Percentiles rank a stretch among this genome's conserved stretches.
Conservation (phyloP, 2,797 vertebrate genomes). For the Apogon talboti region DNA sequence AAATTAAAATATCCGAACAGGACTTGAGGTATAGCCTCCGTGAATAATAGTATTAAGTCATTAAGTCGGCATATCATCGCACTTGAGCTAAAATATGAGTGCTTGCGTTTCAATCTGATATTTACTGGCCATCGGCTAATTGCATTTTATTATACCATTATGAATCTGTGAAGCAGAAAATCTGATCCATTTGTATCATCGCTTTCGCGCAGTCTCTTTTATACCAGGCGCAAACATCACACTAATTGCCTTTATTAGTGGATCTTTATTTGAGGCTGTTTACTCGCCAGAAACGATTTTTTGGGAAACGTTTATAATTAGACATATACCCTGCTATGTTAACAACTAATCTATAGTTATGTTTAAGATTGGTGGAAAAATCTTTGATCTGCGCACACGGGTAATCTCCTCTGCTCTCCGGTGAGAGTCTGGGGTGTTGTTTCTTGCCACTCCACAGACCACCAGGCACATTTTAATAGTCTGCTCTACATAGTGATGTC, state of each 20-base stretch:
- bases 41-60: slow-evolving; percentile 54
- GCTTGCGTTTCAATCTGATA: slow-evolving; percentile 25
- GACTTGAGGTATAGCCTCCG: slow-evolving; percentile 35
- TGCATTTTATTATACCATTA: slow-evolving; percentile 57
- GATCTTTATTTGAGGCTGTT: slow-evolving; percentile 43
- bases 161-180: slow-evolving; percentile 59
- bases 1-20: slow-evolving; percentile 46
- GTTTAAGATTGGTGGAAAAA: slow-evolving; percentile 29
- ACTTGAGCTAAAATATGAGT: slow-evolving; percentile 39
- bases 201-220: slow-evolving; percentile 22
- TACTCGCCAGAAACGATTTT: slow-evolving; percentile 33
- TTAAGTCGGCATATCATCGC: slow-evolving; percentile 50
- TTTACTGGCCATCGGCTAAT: slow-evolving; percentile 54
- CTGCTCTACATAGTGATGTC: slow-evolving; percentile 59
- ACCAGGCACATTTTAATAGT: slow-evolving; percentile 75
- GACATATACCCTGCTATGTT: slow-evolving; percentile 14
- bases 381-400: slow-evolving; percentile 62
- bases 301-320: slow-evolving; percentile 25
- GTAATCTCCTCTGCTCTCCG: slow-evolving; percentile 49
- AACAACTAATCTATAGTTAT: slow-evolving; percentile 45
- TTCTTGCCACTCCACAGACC: slow-evolving; percentile 68
- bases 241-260: slow-evolving; percentile 57
- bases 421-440: slow-evolving; percentile 73
- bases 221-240: slow-evolving; percentile 41
- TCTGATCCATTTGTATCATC: slow-evolving; percentile 50